Conservation (phyloP, 2,888 invertebrate species). For the Drosophila hamatofila region DNA sequence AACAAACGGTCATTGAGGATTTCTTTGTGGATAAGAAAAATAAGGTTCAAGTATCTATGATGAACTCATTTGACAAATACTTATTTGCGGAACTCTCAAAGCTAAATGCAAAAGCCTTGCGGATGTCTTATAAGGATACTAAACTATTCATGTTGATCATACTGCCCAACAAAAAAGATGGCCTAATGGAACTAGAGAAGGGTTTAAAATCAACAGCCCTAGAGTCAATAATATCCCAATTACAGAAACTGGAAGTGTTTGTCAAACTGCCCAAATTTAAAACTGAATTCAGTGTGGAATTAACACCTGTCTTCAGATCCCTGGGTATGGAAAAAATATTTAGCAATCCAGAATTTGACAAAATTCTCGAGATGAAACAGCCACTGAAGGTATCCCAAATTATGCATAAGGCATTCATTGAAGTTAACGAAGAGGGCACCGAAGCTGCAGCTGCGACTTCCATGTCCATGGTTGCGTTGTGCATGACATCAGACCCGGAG, state of each 20-base stretch:
- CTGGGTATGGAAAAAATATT: constrained; percentile 90
- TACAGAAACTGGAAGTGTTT: constrained; percentile 23
- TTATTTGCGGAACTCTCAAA: constrained; percentile 58
- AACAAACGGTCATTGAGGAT: constrained; percentile 83
- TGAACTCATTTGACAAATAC: constrained; percentile 86
- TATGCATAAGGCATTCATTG: constrained; percentile 93
- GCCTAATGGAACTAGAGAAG: constrained; percentile 87
- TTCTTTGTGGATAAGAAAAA: constrained; percentile 87
- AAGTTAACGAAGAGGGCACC: constrained; percentile 94
- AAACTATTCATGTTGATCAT: constrained; percentile 91
- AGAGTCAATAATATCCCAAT: constrained; percentile 86
- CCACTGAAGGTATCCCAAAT: constrained; percentile 86
- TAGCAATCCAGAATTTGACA: constrained; percentile 72
- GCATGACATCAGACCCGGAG: background rate
- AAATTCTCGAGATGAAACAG: constrained; percentile 2
- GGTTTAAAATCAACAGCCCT: constrained; percentile 87
- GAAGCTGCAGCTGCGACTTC: constrained; percentile 93
- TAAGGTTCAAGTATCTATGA: constrained; percentile 88
- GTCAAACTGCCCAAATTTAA: constrained; percentile 92
- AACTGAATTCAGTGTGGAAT: constrained; percentile 49
- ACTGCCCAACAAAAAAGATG: constrained; percentile 87
- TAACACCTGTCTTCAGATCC: constrained; percentile 82
- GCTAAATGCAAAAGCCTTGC: constrained; percentile 85
- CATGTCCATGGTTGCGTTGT: rapidly evolving
- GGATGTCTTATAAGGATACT: constrained; percentile 89